These are phyloP conservation scores for Neotoxoptera formosana DNA, from an alignment of 1,140 invertebrate species.

Conservation along the genomic window DNA sequence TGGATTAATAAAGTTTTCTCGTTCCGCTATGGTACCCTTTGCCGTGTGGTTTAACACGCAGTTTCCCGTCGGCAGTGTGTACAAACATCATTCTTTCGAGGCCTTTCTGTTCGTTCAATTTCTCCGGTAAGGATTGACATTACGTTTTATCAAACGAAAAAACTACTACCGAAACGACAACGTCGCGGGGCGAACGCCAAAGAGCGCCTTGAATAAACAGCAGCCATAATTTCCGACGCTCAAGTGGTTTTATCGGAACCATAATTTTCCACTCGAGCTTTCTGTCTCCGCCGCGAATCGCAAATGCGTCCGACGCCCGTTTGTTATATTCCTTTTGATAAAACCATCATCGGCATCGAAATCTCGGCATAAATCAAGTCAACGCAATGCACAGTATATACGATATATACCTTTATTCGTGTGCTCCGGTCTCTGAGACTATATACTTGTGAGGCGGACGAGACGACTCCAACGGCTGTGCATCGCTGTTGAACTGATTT, in stretches of 20 bases:
- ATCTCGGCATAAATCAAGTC: not conserved
- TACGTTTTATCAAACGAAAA: constrained; percentile 1
- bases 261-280: not conserved
- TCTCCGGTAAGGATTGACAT: not conserved
- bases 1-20: not conserved
- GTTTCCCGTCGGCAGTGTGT: not conserved
- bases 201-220: not conserved
- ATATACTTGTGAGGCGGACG: too few relatives aligned
- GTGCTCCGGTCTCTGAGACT: too few relatives aligned
- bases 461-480: too few relatives aligned
- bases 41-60: not conserved
- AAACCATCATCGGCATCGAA: not conserved
- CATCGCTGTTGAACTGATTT: too few relatives aligned
- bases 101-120: not conserved
- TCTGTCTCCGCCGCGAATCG: not conserved
- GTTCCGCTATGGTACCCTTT: not conserved
- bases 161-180: not conserved
- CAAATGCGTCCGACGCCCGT: not conserved
- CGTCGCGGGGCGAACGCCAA: not conserved
- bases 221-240: not conserved
- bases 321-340: not conserved
- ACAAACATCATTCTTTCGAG: not conserved
- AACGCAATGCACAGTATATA: too few relatives aligned
- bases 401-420: too few relatives aligned
- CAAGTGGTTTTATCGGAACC: not conserved